Evolutionary conservation across 2,888 invertebrate species (phyloP).

Genomic region (Nipponacmea schrenckii): DNA sequence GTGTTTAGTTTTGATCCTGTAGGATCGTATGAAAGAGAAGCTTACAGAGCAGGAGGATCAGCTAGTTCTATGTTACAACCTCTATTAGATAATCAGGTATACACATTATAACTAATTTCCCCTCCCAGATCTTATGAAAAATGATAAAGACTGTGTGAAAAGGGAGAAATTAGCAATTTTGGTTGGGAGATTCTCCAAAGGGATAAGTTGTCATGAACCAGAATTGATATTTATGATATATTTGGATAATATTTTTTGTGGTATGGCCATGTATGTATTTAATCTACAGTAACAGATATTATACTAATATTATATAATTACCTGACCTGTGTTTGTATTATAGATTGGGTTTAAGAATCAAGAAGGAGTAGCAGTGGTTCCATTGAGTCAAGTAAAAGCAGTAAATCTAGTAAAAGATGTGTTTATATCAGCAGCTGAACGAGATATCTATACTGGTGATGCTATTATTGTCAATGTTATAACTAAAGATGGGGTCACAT

Average conservation of each 20-base stretch:
- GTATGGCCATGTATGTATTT: too few relatives aligned
- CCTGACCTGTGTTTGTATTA: conserved; percentile 33
- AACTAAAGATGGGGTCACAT: conserved; percentile 84
- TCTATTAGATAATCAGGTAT: conserved; percentile 90
- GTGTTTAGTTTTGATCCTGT: conserved; percentile 98
- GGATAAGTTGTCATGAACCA: too few relatives aligned
- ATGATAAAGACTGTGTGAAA: too few relatives aligned
- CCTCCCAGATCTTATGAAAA: too few relatives aligned
- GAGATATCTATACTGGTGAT: conserved; percentile 98
- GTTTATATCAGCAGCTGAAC: conserved; percentile 96
- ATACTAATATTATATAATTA: too few relatives aligned
- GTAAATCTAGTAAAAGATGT: conserved; percentile 89
- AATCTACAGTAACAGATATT: too few relatives aligned
- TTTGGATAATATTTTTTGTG: too few relatives aligned
- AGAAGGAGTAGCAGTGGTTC: conserved; percentile 74
- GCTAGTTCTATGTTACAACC: conserved; percentile 86
- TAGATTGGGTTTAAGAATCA: conserved; percentile 89
- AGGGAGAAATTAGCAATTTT: too few relatives aligned
- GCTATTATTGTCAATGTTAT: conserved; percentile 86
- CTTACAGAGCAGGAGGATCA: conserved; percentile 89
- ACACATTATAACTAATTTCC: background rate
- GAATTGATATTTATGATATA: too few relatives aligned
- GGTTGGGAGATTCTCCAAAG: too few relatives aligned
- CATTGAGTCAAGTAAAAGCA: conserved; percentile 83
- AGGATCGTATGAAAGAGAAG: conserved; percentile 89